Base-by-base conservation (phyloP, 2,888 invertebrate genomes). In the Sipha maydis region DNA sequence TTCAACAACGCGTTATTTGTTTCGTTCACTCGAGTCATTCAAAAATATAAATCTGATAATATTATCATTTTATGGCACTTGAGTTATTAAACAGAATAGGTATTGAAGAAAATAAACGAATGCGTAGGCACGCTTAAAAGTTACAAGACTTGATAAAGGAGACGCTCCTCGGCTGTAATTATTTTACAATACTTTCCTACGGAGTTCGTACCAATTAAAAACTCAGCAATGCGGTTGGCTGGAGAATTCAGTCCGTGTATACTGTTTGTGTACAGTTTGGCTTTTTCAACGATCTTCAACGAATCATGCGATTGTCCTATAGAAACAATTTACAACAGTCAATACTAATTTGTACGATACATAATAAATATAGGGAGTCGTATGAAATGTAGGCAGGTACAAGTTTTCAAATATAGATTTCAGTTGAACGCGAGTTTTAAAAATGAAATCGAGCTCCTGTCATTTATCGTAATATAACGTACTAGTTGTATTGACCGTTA, bases 141-240 rank as follows among this genome's bases (percentile, higher is more conserved):
- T 56, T 56, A 25, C 25, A 25, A 21, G 0, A 61, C 21, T 25
- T 21, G 25, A 21, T 4, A 21, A 21, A 61, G 25, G 17, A 21
- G 19, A 21, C 56, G 56, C 0, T 41, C 7, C 41, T 9, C 56
- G 56, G 28, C 69, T 28, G 28, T 28, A 28, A 28, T 69, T 28
- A n/a, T 69, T 69, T 41, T 28, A 61, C 28, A 5, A 69, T 69
- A 3, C 28, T 69, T 73, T 28, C 7, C 4, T n/a, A n/a, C 7
- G 25, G 7, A 14, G 3, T 56, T 67, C 61, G 80, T 88, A 88
- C 86, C 86, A 25, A 88, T 41, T 61, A 88, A 69, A 88, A 88
- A 88, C 75, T 88, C 86, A n/a, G 75, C 41, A 3, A 88, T 41
- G 4, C 41, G 75, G 80, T 75, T 75, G 8, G 75, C 86, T 9